phyloP scores from a whole-genome alignment of 2,888 invertebrate genomes.

The Nycteola revayana region DNA sequence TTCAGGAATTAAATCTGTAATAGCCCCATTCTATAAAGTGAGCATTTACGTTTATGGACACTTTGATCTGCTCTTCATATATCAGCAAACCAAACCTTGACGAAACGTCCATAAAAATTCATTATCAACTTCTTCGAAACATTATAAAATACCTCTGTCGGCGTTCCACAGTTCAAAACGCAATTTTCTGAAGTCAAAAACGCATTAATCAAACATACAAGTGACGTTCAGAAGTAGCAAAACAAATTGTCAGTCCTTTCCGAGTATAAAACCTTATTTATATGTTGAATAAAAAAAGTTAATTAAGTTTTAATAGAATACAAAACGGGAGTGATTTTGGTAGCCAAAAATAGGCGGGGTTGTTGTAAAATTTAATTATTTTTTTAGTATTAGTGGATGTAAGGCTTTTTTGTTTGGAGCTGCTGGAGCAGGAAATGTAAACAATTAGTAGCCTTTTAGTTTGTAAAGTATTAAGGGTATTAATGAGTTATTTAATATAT shows the following conservation, averaged over 20 bases:
- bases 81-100: slow-evolving; percentile 33
- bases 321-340: slow-evolving; percentile 77
- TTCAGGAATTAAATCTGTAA: no score
- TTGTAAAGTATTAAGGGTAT: slow-evolving; percentile 24
- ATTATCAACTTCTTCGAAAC: slow-evolving; percentile 39
- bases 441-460: slow-evolving; percentile 51
- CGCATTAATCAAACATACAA: slow-evolving; percentile 77
- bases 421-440: slow-evolving; percentile 67
- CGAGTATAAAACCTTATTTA: slow-evolving; percentile 61
- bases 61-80: slow-evolving; percentile 26
- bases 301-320: slow-evolving; percentile 82
- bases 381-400: slow-evolving; percentile 65
- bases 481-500: slow-evolving; percentile 33
- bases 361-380: slow-evolving; percentile 80
- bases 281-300: slow-evolving; percentile 76
- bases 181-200: slow-evolving; percentile 65
- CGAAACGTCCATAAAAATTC: slow-evolving; percentile 33
- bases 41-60: no score
- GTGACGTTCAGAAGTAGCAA: slow-evolving; percentile 80
- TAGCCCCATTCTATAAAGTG: no score
- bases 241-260: slow-evolving; percentile 74
- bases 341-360: slow-evolving; percentile 82
- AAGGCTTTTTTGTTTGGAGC: slow-evolving; percentile 40
- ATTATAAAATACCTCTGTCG: slow-evolving; percentile 49
- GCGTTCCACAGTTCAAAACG: slow-evolving; percentile 53